Evolutionary conservation across 2,113 vertebrate species (phyloP).

Genomic region (Coracopsis vasa): DNA sequence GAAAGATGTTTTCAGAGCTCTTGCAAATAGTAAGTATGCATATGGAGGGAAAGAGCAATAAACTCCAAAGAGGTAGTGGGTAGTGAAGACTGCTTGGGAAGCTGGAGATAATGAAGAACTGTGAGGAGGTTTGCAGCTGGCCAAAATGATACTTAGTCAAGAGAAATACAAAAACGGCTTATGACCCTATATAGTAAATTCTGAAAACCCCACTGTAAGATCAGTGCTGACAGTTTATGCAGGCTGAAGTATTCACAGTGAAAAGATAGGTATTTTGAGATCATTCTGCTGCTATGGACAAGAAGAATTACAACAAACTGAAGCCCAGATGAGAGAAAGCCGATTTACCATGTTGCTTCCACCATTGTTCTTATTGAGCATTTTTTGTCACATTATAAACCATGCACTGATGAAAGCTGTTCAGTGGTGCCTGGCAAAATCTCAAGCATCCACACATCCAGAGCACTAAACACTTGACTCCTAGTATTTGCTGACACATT

Average conservation of each 20-base stretch:
- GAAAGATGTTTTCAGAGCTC: neutral
- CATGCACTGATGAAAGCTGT: neutral
- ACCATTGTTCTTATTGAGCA: constrained; percentile 1
- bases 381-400: constrained; percentile 18
- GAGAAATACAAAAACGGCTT: neutral
- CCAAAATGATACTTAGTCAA: neutral
- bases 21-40: neutral
- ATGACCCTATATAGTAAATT: neutral
- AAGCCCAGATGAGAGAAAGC: neutral
- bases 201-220: neutral
- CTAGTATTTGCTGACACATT: constrained; percentile 28
- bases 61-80: neutral
- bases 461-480: constrained; percentile 8
- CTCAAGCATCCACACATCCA: neutral
- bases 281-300: neutral
- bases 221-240: neutral
- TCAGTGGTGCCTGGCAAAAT: neutral
- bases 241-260: neutral
- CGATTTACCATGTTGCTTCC: neutral
- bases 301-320: neutral
- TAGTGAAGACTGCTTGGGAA: neutral
- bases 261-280: neutral
- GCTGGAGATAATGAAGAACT: neutral
- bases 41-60: neutral
- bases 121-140: neutral